Base-by-base conservation (phyloP, 1,140 invertebrate species). In the Pinna nobilis region DNA sequence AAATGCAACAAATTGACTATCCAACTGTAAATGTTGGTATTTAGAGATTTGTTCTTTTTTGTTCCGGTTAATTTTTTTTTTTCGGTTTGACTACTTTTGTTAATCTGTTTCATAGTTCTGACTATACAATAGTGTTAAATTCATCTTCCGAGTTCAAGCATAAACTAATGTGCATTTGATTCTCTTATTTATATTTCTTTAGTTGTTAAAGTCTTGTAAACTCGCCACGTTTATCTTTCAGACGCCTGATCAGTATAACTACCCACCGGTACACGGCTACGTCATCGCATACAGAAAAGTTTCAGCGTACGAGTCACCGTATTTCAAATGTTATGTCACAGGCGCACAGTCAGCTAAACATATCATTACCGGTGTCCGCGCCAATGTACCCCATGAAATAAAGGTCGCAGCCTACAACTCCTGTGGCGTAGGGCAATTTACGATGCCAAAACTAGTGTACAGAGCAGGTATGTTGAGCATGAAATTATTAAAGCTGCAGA, bases 251-350 rank as follows among this genome's bases (percentile, higher is more conserved):
- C 39, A 64, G 9, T 23, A 23, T 15, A 39, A 49, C 15, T 41
- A 25, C 6, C 30, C 30, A 6, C 51, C 39, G 3, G 32, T 70
- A 3, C 49, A 44, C 20, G 67, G 67, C 1, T 70, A 70, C 25
- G 39, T 70, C 5, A 23, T 70, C 3, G 67, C 67, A 0, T 70
- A 53, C 63, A 47, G 77, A 59, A 47, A 76, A 65, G 53, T 35
- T 28, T 15, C 32, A 68, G 20, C 65, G 9, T 41, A 28, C 3
- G 55, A 39, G 5, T 49, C 44, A 6, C 39, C 37, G 6, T 70
- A 60, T 37, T 37, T 39, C 25, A 60, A 32, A 44, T 59, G 53
- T 37, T 55, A 59, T 35, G 61, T 70, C 25, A 33, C 39, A 18
- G 44, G 49, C 13, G 49, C 32, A 4, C 23, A 25, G 18, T 15